Conservation (phyloP, 2,113 vertebrate species). For the Silurus glanis region DNA sequence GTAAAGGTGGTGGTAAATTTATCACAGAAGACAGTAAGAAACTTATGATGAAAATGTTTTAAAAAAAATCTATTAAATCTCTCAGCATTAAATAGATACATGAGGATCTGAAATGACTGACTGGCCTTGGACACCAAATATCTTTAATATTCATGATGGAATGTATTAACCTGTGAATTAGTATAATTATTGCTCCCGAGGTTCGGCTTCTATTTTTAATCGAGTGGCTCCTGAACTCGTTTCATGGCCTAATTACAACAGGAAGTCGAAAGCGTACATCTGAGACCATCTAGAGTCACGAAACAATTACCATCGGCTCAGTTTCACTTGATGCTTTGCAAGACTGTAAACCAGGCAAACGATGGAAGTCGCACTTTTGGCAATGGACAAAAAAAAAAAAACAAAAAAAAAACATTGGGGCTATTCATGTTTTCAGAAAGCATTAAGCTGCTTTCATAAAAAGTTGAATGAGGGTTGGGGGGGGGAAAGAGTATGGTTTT, state of each 20-base stretch:
- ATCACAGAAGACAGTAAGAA: background rate
- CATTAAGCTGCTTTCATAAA: constrained; percentile 43
- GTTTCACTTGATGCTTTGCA: constrained; percentile 29
- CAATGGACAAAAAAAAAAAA: constrained; percentile 18
- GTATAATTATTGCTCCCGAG: constrained; percentile 49
- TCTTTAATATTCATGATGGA: constrained; percentile 40
- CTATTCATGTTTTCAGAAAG: constrained; percentile 28
- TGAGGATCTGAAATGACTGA: background rate
- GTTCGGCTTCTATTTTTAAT: constrained; percentile 51
- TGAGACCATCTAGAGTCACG: constrained; percentile 25
- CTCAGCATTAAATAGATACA: constrained; percentile 12
- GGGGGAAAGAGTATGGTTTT: constrained; percentile 27
- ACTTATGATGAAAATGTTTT: background rate
- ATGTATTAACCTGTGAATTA: constrained; percentile 37
- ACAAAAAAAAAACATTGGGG: background rate
- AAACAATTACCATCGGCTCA: constrained; percentile 29
- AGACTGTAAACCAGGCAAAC: constrained; percentile 17
- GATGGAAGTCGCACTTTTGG: constrained; percentile 17
- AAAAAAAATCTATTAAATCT: background rate
- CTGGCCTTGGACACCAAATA: background rate
- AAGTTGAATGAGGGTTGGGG: background rate
- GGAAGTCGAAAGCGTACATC: constrained; percentile 37
- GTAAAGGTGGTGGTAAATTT: background rate
- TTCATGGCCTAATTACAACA: constrained; percentile 52
- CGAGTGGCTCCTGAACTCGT: constrained; percentile 51